Evolutionary conservation across 2,797 vertebrate species (phyloP).

Genomic region (Periophthalmus magnuspinnatus): DNA sequence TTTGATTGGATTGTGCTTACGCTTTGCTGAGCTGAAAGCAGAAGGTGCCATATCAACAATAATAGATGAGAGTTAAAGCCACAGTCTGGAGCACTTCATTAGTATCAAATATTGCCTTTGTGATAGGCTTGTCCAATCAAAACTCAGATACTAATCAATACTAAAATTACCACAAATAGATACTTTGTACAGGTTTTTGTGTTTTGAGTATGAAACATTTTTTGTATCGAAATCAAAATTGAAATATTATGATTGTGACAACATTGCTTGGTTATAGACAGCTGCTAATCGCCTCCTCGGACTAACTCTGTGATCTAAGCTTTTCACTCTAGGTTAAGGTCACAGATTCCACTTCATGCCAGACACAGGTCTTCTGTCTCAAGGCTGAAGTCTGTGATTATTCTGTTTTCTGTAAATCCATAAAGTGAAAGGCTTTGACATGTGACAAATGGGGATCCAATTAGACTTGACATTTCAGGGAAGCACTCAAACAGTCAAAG

Average conservation of each 20-base stretch:
- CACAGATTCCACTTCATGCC: slow-evolving; percentile 22
- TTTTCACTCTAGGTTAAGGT: slow-evolving; percentile 26
- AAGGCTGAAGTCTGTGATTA: slow-evolving; percentile 17
- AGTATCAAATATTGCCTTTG: slow-evolving; percentile 42
- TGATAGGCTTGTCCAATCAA: not conserved
- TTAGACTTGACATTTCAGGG: slow-evolving; percentile 28
- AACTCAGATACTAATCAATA: too few species aligned
- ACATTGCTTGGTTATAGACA: not conserved
- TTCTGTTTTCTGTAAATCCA: slow-evolving; percentile 26
- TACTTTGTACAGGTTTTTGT: too few species aligned
- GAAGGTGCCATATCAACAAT: slow-evolving; percentile 23
- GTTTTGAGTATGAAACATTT: too few species aligned
- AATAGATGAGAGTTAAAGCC: slow-evolving; percentile 11
- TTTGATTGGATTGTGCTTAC: slow-evolving; percentile 38
- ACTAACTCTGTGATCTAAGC: slow-evolving; percentile 34
- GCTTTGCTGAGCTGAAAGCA: slow-evolving; percentile 31
- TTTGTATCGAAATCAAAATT: too few species aligned
- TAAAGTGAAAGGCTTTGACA: slow-evolving; percentile 20
- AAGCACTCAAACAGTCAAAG: slow-evolving; percentile 29
- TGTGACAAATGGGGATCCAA: slow-evolving; percentile 5
- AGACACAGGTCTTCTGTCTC: slow-evolving; percentile 15
- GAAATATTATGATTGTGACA: too few species aligned
- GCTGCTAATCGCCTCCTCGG: slow-evolving; percentile 27
- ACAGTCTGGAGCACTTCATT: slow-evolving; percentile 29
- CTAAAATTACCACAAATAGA: too few species aligned